phyloP scores from a whole-genome alignment of 1,140 invertebrate species.

The Diabrotica virgifera region DNA sequence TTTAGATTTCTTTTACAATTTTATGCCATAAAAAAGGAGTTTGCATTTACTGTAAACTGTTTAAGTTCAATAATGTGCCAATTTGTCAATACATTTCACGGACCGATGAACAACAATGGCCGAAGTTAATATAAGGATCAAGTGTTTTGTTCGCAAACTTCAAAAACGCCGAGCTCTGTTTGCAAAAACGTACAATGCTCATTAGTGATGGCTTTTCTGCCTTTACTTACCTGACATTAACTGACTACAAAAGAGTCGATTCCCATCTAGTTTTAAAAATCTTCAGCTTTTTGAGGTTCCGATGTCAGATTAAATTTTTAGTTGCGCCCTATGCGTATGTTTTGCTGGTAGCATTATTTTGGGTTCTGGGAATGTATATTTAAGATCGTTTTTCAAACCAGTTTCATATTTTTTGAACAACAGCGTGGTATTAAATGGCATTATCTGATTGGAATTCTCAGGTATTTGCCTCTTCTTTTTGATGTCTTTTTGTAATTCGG shows the following conservation, averaged over 20 bases:
- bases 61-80: not conserved
- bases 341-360: conserved; percentile 2
- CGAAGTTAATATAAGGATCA: conserved; percentile 25
- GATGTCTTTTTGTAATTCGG: not conserved
- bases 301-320: conserved; percentile 16
- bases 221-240: conserved; percentile 37
- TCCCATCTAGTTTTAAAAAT: conserved; percentile 6
- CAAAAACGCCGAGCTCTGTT: conserved; percentile 33
- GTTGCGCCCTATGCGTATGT: not conserved
- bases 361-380: conserved; percentile 2
- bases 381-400: not conserved
- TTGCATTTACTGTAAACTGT: too few relatives aligned
- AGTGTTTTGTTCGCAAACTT: conserved; percentile 26
- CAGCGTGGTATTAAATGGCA: not conserved
- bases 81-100: conserved; percentile 24
- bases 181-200: conserved; percentile 31
- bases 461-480: not conserved
- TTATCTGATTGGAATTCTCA: not conserved
- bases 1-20: too few relatives aligned
- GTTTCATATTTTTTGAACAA: not conserved
- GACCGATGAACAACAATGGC: conserved; percentile 13
- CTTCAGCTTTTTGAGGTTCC: conserved; percentile 17
- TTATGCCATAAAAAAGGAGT: too few relatives aligned
- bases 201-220: conserved; percentile 37
- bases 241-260: not conserved